Evolutionary conservation across 1,140 invertebrate species (phyloP).

Genomic region (Danaus plexippus): DNA sequence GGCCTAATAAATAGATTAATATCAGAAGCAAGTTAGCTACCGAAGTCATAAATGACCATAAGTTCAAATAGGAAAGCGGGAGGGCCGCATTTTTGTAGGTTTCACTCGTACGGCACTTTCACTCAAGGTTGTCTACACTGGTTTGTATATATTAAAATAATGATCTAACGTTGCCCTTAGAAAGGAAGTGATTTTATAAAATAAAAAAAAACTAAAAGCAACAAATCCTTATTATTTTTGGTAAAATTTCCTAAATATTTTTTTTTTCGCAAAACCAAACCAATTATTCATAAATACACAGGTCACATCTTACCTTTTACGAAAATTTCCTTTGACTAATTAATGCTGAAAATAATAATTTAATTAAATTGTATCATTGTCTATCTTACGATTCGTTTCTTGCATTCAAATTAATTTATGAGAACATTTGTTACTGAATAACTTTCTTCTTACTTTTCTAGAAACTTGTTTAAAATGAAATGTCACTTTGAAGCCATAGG

Average conservation of each 20-base stretch:
- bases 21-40: constrained; percentile 29
- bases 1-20: constrained; percentile 23
- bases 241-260: background rate
- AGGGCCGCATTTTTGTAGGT: constrained; percentile 45
- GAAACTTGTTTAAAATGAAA: constrained; percentile 11
- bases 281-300: background rate
- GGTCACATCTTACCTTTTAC: constrained; percentile 14
- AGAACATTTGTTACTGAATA: constrained; percentile 12
- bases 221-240: background rate
- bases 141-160: constrained; percentile 9
- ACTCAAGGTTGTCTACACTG: constrained; percentile 15
- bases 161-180: constrained; percentile 11
- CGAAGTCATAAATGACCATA: constrained; percentile 34
- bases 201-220: too few species aligned
- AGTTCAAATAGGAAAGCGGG: constrained; percentile 41
- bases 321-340: constrained; percentile 17
- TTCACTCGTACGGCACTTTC: constrained; percentile 46
- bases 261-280: constrained; percentile 1
- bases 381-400: constrained; percentile 12
- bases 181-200: constrained; percentile 1
- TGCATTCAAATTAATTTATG: constrained; percentile 16
- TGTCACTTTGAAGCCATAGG: constrained; percentile 9
- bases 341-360: constrained; percentile 19
- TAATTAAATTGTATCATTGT: constrained; percentile 17
- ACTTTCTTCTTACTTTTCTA: constrained; percentile 15